A percentile compares a stretch with the other conserved stretches of the same genome.
Evolutionary conservation across 2,888 invertebrate species (phyloP).

Genomic region (Sycophila texana): DNA sequence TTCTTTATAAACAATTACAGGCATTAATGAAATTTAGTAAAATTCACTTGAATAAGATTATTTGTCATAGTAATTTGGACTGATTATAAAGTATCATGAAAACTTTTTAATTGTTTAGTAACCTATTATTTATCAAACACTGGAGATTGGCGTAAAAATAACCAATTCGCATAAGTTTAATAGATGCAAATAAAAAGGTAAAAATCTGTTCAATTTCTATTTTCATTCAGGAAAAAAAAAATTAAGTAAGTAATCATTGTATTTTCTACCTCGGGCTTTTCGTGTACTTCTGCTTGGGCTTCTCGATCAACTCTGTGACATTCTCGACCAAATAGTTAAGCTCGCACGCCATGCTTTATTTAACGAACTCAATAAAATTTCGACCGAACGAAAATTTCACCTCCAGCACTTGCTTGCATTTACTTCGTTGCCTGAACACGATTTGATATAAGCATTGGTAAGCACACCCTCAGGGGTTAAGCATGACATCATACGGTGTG

Average conservation of each 20-base stretch:
- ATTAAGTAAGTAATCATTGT: neutral
- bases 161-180: neutral
- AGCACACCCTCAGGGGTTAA: neutral
- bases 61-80: too few relatives aligned
- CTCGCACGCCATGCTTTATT: conserved; percentile 19
- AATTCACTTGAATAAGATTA: too few relatives aligned
- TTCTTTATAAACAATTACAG: too few relatives aligned
- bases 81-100: neutral
- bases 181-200: neutral
- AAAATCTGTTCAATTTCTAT: too few relatives aligned
- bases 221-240: too few relatives aligned
- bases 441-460: neutral
- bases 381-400: neutral
- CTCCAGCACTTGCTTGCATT: too few relatives aligned
- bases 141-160: neutral
- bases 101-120: too few relatives aligned
- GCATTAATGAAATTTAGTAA: too few relatives aligned
- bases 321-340: conserved; percentile 46
- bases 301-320: conserved; percentile 53
- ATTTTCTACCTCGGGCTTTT: conserved; percentile 57
- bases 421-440: too few relatives aligned
- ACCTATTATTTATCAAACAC: too few relatives aligned
- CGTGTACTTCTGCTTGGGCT: conserved; percentile 41
- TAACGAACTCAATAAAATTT: neutral
- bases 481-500: neutral